Evolutionary conservation across 2,113 vertebrate genomes (phyloP).

Genomic region (Calyptomena viridis): DNA sequence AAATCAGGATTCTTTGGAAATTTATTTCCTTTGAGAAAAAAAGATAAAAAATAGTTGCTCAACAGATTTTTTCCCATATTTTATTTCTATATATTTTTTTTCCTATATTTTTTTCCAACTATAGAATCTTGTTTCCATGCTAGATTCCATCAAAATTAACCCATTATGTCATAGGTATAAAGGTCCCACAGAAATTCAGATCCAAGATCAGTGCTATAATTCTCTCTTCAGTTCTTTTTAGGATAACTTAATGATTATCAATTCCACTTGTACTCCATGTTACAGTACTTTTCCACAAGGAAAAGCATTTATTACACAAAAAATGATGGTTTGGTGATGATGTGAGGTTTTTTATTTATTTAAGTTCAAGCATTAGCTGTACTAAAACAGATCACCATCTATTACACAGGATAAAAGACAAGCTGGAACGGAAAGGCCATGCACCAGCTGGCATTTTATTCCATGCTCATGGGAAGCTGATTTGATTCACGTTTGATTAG

Average conservation of each 20-base stretch:
- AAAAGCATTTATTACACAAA: background rate
- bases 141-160: background rate
- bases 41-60: background rate
- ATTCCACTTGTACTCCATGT: background rate
- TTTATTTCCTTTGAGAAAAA: background rate
- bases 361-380: background rate
- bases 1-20: background rate
- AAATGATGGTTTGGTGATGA: background rate
- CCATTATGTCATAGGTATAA: background rate
- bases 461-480: background rate
- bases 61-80: background rate
- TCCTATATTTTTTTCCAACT: fast-evolving
- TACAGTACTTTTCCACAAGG: background rate
- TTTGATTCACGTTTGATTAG: slow-evolving; percentile 31
- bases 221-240: background rate
- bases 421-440: background rate
- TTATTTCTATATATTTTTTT: too few species aligned
- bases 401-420: background rate
- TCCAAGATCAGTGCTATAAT: background rate
- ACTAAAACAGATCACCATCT: background rate
- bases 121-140: background rate
- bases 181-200: background rate
- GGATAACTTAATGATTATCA: background rate
- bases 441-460: slow-evolving; percentile 7
- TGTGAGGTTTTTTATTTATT: background rate